Evolutionary conservation across 2,113 vertebrate genomes (phyloP).

Genomic region (Oreochromis tanganicae): DNA sequence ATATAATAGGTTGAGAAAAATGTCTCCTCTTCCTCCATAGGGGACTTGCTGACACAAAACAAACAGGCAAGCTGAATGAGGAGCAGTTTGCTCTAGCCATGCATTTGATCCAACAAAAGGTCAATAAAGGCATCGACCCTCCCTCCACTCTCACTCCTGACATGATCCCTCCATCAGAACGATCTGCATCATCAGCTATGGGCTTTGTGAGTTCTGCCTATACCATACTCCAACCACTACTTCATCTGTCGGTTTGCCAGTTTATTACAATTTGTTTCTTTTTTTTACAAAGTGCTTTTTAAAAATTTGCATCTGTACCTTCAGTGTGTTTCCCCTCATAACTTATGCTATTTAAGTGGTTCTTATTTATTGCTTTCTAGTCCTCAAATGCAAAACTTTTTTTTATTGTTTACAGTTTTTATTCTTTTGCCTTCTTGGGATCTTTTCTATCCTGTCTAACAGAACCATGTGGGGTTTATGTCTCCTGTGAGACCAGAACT

Average conservation of each 20-base stretch:
- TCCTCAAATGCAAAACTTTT: not conserved
- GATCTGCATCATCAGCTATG: constrained; percentile 55
- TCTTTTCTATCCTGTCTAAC: constrained; percentile 40
- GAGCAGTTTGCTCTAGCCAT: constrained; percentile 98
- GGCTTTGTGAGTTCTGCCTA: constrained; percentile 73
- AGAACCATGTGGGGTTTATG: constrained; percentile 75
- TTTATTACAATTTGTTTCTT: not conserved
- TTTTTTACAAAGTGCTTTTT: not conserved
- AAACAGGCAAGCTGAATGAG: constrained; percentile 85
- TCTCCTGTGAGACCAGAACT: constrained; percentile 73
- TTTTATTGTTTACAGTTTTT: not conserved
- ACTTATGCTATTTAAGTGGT: not conserved
- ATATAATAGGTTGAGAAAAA: not conserved
- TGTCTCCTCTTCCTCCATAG: constrained; percentile 53
- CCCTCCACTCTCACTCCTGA: constrained; percentile 85
- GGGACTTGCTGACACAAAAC: constrained; percentile 91
- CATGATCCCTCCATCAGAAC: constrained; percentile 93
- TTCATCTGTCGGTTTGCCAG: not conserved
- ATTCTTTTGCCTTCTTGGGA: not conserved
- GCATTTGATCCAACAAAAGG: constrained; percentile 93
- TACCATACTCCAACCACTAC: not conserved
- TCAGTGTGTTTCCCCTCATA: not conserved
- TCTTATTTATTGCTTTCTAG: not conserved
- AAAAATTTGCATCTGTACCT: not conserved
- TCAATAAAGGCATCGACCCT: constrained; percentile 87